Evolutionary conservation across 1,140 invertebrate genomes (phyloP), one percentile per base, ranked within the genome.

Genomic region (Ceratina japonica): DNA sequence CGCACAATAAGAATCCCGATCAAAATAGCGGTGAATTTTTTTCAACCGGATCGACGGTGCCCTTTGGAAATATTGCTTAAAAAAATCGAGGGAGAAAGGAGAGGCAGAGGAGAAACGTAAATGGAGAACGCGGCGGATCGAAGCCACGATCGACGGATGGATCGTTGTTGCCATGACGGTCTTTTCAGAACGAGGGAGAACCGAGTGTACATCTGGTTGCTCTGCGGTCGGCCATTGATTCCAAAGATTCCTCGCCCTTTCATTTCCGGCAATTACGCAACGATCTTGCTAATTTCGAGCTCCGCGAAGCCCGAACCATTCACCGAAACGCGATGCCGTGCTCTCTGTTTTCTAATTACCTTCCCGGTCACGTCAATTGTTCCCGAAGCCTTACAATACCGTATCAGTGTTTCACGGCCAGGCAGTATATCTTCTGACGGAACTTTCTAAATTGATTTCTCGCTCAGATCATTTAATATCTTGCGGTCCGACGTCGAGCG

Each of bases 141-240:
- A 63, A 78, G 15, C 4, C 52, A 72, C 64, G 70, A 75, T 84
- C 81, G 81, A 31, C 77, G 75, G 24, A 81, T 87, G 83, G 83
- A 87, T 87, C 86, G 86, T 87, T 84, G 86, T 87, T 87, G 81
- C 86, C 86, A 86, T 87, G 83, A 87, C 86, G 85, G 83, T 87
- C 62, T 56, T 79, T 77, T 70, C 71, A 82, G 71, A 44, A 59
- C 79, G 84, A 82, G 79, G 79, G 75, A 73, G 77, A 80, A 66
- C 3, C 49, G 76, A 64, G 75, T 74, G 37, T 44, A 51, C 79
- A 86, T 85, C 83, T 75, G 75, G 16, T 62, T 76, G 59, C 68
- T 65, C 70, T 31, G 37, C 37, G 37, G 37, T 44, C 10, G 79
- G 65, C 71, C 78, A 80, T 85, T 74, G 78, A 85, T 85, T 75